Base-by-base conservation (phyloP, 1,140 invertebrate species). In the Agrilus planipennis region DNA sequence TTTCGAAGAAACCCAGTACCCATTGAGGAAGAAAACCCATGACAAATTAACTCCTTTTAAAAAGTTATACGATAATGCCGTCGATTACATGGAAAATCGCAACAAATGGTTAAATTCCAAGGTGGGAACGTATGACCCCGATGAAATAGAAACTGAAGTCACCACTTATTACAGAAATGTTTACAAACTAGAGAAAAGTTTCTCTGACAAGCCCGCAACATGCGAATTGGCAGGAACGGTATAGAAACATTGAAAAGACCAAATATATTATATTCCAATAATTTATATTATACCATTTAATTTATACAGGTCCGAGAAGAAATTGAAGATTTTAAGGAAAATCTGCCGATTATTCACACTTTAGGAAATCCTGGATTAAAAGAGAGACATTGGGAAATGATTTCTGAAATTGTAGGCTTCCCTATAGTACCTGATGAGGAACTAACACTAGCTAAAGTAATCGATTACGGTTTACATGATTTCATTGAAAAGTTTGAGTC, bases 361-460 rank as follows among this genome's bases (percentile, higher is more conserved):
- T 65, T 98, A 1, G 92, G 92, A 27, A 97, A 96, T 72, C 90
- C 91, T 4, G 89, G 84, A 22, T 78, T 97, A 70, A 84, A 94
- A 55, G 77, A 78, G 9, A 73, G 92, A 7, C 93, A 97, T 62
- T 97, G 93, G 93, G 89, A 94, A 54, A 83, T 89, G 63, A 81
- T 98, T 9, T 93, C 89, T 0, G 90, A 96, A 52, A 87, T 94
- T 41, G 86, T 96, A 49, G 91, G 90, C 0, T 94, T 92, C 62
- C 86, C 89, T 1, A 82, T 98, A 15, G 77, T 80, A 51, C 80
- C 91, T 4, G 85, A 91, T 45, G 76, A 85, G 3, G 78, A 83
- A 12, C 72, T 89, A 42, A 89, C 87, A 1, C 64, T 98, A 3
- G 79, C 80, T 15, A 90, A 89, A 68, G 78, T 91, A n/a, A 84